These are phyloP conservation scores for Palaemon carinicauda DNA, from an alignment of 1,140 invertebrate species.

Conservation along the genomic window DNA sequence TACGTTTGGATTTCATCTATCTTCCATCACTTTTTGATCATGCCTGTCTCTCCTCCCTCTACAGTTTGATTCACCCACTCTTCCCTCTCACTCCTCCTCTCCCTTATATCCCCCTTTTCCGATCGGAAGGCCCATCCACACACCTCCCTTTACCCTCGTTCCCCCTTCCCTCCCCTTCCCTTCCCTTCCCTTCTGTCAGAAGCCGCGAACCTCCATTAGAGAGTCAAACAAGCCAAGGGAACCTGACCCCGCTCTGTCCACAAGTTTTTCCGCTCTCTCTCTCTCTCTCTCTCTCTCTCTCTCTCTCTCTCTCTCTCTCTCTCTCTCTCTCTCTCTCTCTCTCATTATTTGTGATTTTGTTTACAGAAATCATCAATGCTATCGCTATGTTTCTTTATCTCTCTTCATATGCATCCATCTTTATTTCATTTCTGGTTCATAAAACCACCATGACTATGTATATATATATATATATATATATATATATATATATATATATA, in stretches of 20 bases:
- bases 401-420: too few species aligned
- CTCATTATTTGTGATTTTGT: not conserved
- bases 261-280: not conserved
- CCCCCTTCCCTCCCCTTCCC: not conserved
- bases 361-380: too few species aligned
- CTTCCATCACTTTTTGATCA: not conserved
- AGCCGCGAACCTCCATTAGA: not conserved
- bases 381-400: too few species aligned
- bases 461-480: too few species aligned
- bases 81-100: too few species aligned
- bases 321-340: not conserved
- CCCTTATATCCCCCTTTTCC: too few species aligned
- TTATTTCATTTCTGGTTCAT: too few species aligned
- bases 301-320: not conserved
- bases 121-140: too few species aligned
- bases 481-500: too few species aligned
- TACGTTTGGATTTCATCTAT: not conserved
- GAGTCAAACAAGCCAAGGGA: not conserved
- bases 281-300: not conserved
- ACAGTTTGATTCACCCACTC: not conserved
- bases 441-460: too few species aligned
- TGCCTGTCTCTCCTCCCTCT: not conserved
- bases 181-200: not conserved
- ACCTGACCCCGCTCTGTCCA: conserved; percentile 5
- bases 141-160: not conserved